These are phyloP conservation scores for Diadophis punctatus DNA, from an alignment of 2,113 vertebrate genomes.

Conservation along the genomic window DNA sequence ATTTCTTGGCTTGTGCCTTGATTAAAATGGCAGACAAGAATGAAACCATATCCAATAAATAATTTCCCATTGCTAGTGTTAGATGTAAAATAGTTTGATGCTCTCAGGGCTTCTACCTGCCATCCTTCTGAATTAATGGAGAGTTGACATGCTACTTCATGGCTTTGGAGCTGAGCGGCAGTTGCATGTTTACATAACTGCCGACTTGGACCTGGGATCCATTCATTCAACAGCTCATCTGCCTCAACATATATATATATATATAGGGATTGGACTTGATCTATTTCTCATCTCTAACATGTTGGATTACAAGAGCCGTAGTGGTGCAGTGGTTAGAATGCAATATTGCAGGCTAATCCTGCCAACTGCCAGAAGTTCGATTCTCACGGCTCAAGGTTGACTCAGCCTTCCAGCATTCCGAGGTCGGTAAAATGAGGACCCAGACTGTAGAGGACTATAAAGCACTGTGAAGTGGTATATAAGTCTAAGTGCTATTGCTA, in stretches of 20 bases:
- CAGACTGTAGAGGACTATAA: neutral
- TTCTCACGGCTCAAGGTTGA: neutral
- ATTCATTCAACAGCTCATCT: neutral
- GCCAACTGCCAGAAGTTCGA: neutral
- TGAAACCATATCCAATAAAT: neutral
- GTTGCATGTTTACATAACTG: neutral
- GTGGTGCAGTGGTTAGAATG: neutral
- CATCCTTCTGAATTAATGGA: neutral
- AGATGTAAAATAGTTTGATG: neutral
- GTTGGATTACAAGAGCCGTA: neutral
- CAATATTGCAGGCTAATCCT: neutral
- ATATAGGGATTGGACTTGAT: neutral
- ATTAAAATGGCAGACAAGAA: neutral
- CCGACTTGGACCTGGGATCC: neutral
- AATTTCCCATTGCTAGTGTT: neutral
- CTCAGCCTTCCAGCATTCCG: neutral
- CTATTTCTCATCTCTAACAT: neutral
- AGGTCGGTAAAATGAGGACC: neutral
- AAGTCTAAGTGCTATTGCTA: neutral
- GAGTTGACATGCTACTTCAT: neutral
- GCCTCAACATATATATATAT: neutral
- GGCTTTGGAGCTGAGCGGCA: neutral
- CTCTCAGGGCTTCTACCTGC: neutral
- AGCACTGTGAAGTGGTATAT: neutral
- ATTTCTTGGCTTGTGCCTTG: neutral